These are phyloP conservation scores for Takifugu flavidus DNA, from an alignment of 2,113 vertebrate genomes.

Conservation along the genomic window DNA sequence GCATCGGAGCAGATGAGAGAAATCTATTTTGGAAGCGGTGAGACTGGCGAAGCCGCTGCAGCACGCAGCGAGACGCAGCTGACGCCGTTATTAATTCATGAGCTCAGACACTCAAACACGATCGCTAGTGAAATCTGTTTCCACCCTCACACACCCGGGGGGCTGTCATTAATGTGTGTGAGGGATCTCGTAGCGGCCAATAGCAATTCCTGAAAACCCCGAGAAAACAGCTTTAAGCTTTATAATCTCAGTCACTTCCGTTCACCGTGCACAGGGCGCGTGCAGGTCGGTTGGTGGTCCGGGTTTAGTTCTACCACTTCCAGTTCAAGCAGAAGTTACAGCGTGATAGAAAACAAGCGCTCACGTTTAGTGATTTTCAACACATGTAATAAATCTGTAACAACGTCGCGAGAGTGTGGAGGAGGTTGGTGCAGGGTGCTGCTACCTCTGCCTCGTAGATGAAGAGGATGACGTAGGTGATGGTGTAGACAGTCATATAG, in stretches of 20 bases:
- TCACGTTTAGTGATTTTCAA: too few species aligned
- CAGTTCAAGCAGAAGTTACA: too few species aligned
- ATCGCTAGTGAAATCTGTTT: constrained; percentile 19
- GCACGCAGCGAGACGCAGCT: constrained; percentile 19
- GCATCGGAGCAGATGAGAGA: constrained; percentile 4
- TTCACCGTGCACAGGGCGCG: not conserved
- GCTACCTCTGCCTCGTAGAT: constrained; percentile 90
- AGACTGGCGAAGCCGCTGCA: constrained; percentile 14
- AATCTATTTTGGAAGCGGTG: not conserved
- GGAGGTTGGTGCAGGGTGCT: not conserved
- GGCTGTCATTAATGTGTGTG: constrained; percentile 20
- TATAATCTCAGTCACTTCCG: constrained; percentile 5
- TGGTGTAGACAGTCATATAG: constrained; percentile 93
- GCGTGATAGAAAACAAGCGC: not conserved
- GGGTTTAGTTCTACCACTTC: not conserved
- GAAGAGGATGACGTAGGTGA: constrained; percentile 88
- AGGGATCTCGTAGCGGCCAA: not conserved
- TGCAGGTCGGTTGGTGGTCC: constrained; percentile 2
- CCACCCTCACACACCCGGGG: constrained; percentile 10
- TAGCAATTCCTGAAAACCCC: constrained; percentile 2
- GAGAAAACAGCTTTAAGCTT: constrained; percentile 10
- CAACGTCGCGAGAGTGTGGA: not conserved
- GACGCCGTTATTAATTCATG: constrained; percentile 48
- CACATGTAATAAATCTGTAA: too few species aligned
- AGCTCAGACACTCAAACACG: constrained; percentile 23